Evolutionary conservation across 30 jellyfish, hydroid and myxozoan species (phyloP), one percentile per base, ranked within the genome.

Genomic region (Turritopsis dohrnii): DNA sequence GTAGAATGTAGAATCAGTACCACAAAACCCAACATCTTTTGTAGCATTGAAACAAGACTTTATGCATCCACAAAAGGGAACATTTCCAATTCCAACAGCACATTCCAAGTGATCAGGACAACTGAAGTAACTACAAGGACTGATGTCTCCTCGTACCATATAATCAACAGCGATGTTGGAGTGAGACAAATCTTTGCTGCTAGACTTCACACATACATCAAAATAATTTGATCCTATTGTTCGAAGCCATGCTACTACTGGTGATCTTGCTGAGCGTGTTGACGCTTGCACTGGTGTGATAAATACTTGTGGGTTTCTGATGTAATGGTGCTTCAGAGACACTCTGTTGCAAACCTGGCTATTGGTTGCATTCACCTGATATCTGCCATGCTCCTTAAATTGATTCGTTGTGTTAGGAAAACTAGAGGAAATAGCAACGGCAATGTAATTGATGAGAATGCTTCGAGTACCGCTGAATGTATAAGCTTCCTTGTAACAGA

Each of bases 31-130:
- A 31, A 8, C 83, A 41, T 41, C 60, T 3, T 5, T 13, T 21
- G 52, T 9, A 16, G 21, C 21, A n/a, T 26, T 26, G 66, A 29
- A 18, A 53, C 87, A 80, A 5, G 1, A 18, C 65, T 31, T 28
- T 22, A 53, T 80, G 81, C 87, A 80, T 9, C 87, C 87, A 60
- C 87, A 80, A 60, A 16, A 80, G 41, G 87, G 82, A 18, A 24
- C 29, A 22, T 26, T 23, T 17, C 77, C 53, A 13, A 21, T 5
- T 16, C 29, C 87, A 16, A 52, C n/a, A 1, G 18, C 9, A 52
- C 87, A 80, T 65, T 80, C 82, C 82, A 80, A 53, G 65, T 80
- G 81, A 21, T 65, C 81, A 18, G 87, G 81, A 52, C 87, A 80
- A 21, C 0, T 18, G 28, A 30, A 53, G 24, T 41, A 17, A 21